Conservation (phyloP, 2,113 vertebrate genomes). For the Caretta caretta region DNA sequence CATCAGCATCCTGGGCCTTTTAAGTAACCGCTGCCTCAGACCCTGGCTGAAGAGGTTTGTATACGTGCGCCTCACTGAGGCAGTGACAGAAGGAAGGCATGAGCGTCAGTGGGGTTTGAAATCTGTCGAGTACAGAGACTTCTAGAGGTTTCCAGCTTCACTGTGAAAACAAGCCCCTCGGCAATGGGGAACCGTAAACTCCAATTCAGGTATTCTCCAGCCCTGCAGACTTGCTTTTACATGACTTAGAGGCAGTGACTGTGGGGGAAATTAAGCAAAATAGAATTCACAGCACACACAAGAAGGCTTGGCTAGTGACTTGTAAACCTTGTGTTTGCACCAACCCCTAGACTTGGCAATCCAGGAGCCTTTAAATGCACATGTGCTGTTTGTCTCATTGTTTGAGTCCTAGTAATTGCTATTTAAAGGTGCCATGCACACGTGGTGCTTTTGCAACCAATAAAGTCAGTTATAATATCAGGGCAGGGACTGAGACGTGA, state of each 20-base stretch:
- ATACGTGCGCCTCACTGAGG: neutral
- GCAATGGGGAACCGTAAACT: neutral
- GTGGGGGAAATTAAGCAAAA: neutral
- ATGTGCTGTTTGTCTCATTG: neutral
- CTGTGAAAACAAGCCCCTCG: neutral
- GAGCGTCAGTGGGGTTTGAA: neutral
- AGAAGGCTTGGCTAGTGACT: neutral
- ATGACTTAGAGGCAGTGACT: neutral
- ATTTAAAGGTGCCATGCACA: neutral
- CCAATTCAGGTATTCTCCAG: fast-evolving
- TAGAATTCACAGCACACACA: neutral
- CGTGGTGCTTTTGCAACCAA: neutral
- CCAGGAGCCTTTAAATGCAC: neutral
- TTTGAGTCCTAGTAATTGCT: neutral
- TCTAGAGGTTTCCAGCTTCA: neutral
- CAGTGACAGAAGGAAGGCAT: neutral
- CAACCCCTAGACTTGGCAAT: neutral
- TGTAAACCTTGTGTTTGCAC: no score
- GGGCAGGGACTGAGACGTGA: neutral
- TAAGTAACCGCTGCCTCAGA: fast-evolving
- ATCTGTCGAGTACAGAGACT: neutral
- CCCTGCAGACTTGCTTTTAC: neutral
- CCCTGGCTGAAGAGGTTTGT: neutral
- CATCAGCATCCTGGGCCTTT: fast-evolving
- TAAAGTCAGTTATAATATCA: neutral